Percentiles rank a stretch among this genome's conserved stretches.
These are phyloP conservation scores for Forbesichthys agassizii DNA, from an alignment of 2,113 vertebrate species.

Conservation along the genomic window DNA sequence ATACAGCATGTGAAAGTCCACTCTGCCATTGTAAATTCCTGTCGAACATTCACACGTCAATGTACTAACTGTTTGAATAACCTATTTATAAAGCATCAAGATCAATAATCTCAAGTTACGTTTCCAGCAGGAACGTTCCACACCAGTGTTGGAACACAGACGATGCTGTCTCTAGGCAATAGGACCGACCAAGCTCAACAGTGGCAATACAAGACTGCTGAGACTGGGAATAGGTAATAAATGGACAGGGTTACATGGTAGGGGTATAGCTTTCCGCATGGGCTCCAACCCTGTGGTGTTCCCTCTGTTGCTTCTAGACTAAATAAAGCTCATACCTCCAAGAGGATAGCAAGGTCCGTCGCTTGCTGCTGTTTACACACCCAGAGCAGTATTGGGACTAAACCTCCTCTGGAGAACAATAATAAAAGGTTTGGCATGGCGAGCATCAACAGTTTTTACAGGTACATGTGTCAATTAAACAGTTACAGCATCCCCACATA, in stretches of 20 bases:
- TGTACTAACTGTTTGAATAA: slow-evolving; percentile 17
- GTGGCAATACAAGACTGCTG: background rate
- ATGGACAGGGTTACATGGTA: slow-evolving; percentile 1
- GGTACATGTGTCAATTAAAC: slow-evolving; percentile 30
- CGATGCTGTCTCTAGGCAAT: too few relatives aligned
- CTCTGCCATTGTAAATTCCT: background rate
- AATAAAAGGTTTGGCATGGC: slow-evolving; percentile 8
- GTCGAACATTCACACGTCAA: background rate
- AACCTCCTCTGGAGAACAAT: slow-evolving; percentile 21
- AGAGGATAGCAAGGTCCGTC: slow-evolving; percentile 45
- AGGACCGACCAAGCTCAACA: too few relatives aligned
- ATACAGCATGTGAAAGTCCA: too few relatives aligned
- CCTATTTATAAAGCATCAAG: slow-evolving; percentile 16
- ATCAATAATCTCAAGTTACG: slow-evolving; percentile 6
- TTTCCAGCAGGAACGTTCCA: slow-evolving; percentile 18
- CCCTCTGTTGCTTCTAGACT: slow-evolving; percentile 42
- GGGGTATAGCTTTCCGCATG: slow-evolving; percentile 18
- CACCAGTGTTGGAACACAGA: too few relatives aligned
- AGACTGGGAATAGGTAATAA: slow-evolving; percentile 16
- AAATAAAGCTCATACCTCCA: slow-evolving; percentile 57
- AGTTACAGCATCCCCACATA: slow-evolving; percentile 1
- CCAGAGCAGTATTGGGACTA: slow-evolving; percentile 7
- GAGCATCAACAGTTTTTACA: background rate
- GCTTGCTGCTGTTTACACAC: slow-evolving; percentile 24
- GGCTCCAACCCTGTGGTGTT: slow-evolving; percentile 8